These are phyloP conservation scores for Erpetoichthys calabaricus DNA, from an alignment of 2,797 vertebrate species.

Conservation along the genomic window DNA sequence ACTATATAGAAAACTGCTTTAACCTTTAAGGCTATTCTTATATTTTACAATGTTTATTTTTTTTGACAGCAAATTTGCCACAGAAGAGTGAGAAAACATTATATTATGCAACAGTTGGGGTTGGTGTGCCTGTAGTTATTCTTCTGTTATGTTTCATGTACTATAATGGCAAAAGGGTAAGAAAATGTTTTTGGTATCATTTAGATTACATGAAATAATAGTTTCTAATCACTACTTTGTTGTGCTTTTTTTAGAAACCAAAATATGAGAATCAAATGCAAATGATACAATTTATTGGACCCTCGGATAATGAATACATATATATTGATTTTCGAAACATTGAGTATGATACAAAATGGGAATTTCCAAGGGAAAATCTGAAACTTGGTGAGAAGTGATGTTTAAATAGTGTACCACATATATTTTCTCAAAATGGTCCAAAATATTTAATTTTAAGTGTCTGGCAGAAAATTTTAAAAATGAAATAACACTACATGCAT, in stretches of 20 bases:
- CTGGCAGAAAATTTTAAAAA: too few species aligned
- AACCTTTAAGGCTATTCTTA: too few species aligned
- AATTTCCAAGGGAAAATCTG: slow-evolving; percentile 90
- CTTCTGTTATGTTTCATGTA: slow-evolving; percentile 28
- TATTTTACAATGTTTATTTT: too few species aligned
- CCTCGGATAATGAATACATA: slow-evolving; percentile 80
- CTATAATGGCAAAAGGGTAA: slow-evolving; percentile 58
- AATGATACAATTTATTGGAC: slow-evolving; percentile 74
- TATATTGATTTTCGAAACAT: slow-evolving; percentile 84
- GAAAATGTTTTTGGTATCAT: slow-evolving; percentile 3
- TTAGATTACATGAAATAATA: neutral
- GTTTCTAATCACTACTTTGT: slow-evolving; percentile 2
- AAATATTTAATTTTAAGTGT: too few species aligned
- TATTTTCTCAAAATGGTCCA: too few species aligned
- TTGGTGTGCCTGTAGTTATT: slow-evolving; percentile 25
- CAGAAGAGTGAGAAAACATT: slow-evolving; percentile 7
- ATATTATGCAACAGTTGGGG: slow-evolving; percentile 31
- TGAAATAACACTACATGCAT: too few species aligned
- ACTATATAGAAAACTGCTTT: too few species aligned
- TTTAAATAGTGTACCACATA: too few species aligned
- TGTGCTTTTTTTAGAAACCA: slow-evolving; percentile 52
- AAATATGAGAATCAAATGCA: slow-evolving; percentile 75
- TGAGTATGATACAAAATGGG: slow-evolving; percentile 76
- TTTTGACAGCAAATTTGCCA: too few species aligned
- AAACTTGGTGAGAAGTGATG: slow-evolving; percentile 66